Conservation (phyloP, 2,113 vertebrate genomes). For the Entosphenus tridentatus region DNA sequence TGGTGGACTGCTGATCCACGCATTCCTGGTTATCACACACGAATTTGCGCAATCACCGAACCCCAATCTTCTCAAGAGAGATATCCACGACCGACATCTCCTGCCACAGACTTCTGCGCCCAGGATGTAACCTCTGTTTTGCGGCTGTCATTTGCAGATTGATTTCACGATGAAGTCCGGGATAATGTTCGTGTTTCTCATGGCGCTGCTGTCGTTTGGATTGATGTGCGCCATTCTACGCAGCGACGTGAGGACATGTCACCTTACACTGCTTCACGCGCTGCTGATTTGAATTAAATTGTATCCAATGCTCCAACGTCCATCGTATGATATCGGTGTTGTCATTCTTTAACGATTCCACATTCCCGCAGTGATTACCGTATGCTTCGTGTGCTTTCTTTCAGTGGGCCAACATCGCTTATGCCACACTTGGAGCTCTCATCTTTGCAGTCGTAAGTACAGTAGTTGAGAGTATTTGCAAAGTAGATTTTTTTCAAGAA, state of each 20-base stretch:
- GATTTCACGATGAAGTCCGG: conserved; percentile 32
- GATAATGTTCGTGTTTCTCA: conserved; percentile 18
- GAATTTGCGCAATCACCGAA: no score
- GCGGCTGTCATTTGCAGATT: conserved; percentile 20
- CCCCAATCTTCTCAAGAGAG: no score
- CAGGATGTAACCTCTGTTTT: background rate
- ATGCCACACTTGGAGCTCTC: conserved; percentile 29
- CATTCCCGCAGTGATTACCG: background rate
- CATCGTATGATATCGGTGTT: background rate
- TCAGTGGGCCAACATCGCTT: conserved; percentile 30
- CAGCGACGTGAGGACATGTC: conserved; percentile 13
- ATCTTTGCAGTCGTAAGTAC: conserved; percentile 41
- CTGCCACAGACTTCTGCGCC: no score
- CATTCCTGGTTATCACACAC: no score
- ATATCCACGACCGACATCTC: no score
- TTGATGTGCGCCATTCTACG: conserved; percentile 26
- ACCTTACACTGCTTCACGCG: background rate
- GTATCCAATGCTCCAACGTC: background rate
- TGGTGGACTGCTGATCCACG: no score
- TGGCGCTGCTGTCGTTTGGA: conserved; percentile 25
- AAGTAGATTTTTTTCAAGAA: no score
- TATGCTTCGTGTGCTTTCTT: background rate
- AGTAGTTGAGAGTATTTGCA: background rate
- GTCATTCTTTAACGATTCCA: conserved; percentile 4
- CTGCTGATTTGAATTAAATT: conserved; percentile 23